phyloP scores from a whole-genome alignment of 2,888 invertebrate species.

The Elmis aenea region DNA sequence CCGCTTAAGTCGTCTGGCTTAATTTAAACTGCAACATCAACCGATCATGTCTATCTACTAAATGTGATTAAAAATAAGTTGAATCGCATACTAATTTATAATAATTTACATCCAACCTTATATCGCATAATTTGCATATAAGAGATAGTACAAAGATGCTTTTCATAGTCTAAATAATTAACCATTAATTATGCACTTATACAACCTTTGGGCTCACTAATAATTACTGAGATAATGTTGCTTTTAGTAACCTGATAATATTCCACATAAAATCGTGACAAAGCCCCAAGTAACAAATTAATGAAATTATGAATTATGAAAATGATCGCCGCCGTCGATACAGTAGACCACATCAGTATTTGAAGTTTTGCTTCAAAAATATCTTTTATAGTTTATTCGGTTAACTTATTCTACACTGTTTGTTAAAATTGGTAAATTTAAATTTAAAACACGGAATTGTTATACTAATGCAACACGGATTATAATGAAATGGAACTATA shows the following conservation, averaged over 20 bases:
- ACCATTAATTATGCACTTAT: conserved; percentile 47
- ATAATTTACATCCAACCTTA: too few species aligned
- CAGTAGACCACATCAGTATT: conserved; percentile 31
- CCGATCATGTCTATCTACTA: too few species aligned
- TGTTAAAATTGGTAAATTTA: conserved; percentile 11
- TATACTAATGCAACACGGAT: too few species aligned
- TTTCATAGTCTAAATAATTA: conserved; percentile 36
- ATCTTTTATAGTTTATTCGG: conserved; percentile 8
- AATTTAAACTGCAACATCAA: too few species aligned
- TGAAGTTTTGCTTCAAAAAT: conserved; percentile 1
- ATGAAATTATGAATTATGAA: conserved; percentile 52
- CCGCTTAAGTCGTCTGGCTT: too few species aligned
- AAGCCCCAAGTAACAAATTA: conserved; percentile 50
- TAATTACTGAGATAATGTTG: conserved; percentile 45
- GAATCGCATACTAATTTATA: too few species aligned
- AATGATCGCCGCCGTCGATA: conserved; percentile 46
- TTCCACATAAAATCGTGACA: conserved; percentile 50
- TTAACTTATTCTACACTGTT: conserved; percentile 17
- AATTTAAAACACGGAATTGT: too few species aligned
- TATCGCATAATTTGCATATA: not conserved
- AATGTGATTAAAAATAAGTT: too few species aligned
- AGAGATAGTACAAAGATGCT: too few species aligned
- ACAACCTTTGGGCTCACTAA: conserved; percentile 45
- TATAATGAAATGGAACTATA: too few species aligned
- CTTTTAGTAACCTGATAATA: conserved; percentile 46